These are phyloP conservation scores for Flexamia atlantica DNA, from an alignment of 2,888 invertebrate species.

Conservation along the genomic window DNA sequence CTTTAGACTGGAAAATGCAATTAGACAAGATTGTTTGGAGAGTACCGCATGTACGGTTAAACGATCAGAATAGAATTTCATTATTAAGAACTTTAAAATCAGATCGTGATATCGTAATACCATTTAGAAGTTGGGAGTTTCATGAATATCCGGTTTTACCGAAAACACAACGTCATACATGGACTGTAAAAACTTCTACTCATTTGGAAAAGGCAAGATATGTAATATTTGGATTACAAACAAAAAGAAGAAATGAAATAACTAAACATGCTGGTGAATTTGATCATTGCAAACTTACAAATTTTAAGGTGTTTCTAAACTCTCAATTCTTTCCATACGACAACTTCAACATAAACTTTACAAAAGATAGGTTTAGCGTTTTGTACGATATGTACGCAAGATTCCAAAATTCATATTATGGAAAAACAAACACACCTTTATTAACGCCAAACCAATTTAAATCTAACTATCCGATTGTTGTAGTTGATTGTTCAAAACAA, in stretches of 20 bases:
- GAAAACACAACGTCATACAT: constrained; percentile 71
- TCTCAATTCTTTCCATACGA: constrained; percentile 73
- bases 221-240: constrained; percentile 73
- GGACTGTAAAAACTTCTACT: constrained; percentile 71
- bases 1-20: constrained; percentile 60
- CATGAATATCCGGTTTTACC: constrained; percentile 73
- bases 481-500: constrained; percentile 61
- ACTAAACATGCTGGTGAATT: constrained; percentile 67
- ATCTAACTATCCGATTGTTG: constrained; percentile 59
- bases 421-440: constrained; percentile 58
- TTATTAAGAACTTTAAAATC: constrained; percentile 64
- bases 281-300: constrained; percentile 71
- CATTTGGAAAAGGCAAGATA: constrained; percentile 73
- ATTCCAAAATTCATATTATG: constrained; percentile 69
- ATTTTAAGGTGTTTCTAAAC: constrained; percentile 73
- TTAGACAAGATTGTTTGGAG: constrained; percentile 69
- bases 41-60: constrained; percentile 66
- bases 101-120: constrained; percentile 65
- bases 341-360: constrained; percentile 71
- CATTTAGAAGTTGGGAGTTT: constrained; percentile 73
- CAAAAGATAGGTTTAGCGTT: constrained; percentile 68
- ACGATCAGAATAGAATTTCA: constrained; percentile 70
- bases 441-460: constrained; percentile 66
- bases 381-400: constrained; percentile 70
- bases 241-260: constrained; percentile 71